Conservation (phyloP, 2,113 vertebrate genomes). For the Prolemur simus region DNA sequence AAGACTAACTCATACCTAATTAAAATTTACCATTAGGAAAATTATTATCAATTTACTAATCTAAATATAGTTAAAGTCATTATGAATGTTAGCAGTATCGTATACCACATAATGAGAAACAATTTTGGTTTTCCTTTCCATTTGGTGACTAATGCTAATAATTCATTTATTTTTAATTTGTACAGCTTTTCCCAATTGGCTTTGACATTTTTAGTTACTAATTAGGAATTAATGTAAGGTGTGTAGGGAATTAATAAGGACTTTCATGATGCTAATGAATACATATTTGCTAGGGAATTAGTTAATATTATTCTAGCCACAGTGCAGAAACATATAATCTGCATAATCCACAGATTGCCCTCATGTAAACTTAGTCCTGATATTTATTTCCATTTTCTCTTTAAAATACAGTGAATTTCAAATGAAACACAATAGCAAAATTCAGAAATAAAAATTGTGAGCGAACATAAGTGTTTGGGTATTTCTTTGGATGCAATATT, state of each 20-base stretch:
- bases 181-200: constrained; percentile 52
- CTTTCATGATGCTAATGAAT: constrained; percentile 52
- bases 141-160: constrained; percentile 44
- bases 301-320: constrained; percentile 9
- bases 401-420: neutral
- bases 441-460: neutral
- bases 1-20: constrained; percentile 15
- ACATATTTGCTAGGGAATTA: constrained; percentile 20
- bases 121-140: constrained; percentile 26
- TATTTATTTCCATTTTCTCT: neutral
- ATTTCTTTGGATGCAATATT: neutral
- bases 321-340: neutral
- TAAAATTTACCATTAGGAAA: constrained; percentile 45
- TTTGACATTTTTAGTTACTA: constrained; percentile 59
- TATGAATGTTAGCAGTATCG: constrained; percentile 19
- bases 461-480: neutral
- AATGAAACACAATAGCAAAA: neutral
- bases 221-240: constrained; percentile 60
- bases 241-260: constrained; percentile 50
- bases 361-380: neutral
- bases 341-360: neutral
- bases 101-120: constrained; percentile 8
- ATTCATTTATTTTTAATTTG: constrained; percentile 74
- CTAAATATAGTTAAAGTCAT: constrained; percentile 58
- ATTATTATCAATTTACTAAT: constrained; percentile 57